These are phyloP conservation scores for Marronus borbonicus DNA, from an alignment of 2,888 invertebrate species.

Conservation along the genomic window DNA sequence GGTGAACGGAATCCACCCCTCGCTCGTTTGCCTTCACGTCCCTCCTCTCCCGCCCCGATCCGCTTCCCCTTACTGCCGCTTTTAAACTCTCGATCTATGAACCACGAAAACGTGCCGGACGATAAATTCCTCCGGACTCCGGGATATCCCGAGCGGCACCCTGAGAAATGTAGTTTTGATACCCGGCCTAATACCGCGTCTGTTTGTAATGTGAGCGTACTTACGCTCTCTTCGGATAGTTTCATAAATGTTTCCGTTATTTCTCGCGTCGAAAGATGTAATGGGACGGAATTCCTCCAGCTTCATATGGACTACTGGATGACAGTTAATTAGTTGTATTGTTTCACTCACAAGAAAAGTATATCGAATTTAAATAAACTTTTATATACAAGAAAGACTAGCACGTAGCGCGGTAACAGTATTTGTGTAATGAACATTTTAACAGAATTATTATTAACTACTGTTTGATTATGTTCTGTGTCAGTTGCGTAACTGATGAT, in stretches of 20 bases:
- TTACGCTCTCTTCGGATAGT: not conserved
- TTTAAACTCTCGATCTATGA: slow-evolving; percentile 37
- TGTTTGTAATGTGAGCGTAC: not conserved
- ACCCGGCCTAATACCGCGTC: not conserved
- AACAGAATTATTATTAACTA: too few species aligned
- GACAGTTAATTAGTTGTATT: too few species aligned
- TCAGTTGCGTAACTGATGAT: too few species aligned
- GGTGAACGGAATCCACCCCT: slow-evolving; percentile 16
- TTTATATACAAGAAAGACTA: too few species aligned
- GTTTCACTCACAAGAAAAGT: too few species aligned
- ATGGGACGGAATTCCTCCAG: not conserved
- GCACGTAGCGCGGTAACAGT: too few species aligned
- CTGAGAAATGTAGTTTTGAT: slow-evolving; percentile 22
- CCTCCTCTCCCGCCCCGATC: not conserved
- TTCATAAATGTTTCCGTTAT: not conserved
- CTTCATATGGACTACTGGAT: too few species aligned
- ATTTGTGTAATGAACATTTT: too few species aligned
- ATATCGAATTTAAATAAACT: too few species aligned
- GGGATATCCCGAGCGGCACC: slow-evolving; percentile 11
- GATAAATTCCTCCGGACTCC: slow-evolving; percentile 26
- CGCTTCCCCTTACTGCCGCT: not conserved
- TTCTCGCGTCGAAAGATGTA: not conserved
- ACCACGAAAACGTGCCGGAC: slow-evolving; percentile 26
- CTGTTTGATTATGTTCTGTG: too few species aligned
- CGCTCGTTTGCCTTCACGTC: too few species aligned